Evolutionary conservation across 92 coral and sea anemone genomes (phyloP), one percentile per base, ranked within the genome.

Genomic region (Epizoanthus rinbou): DNA sequence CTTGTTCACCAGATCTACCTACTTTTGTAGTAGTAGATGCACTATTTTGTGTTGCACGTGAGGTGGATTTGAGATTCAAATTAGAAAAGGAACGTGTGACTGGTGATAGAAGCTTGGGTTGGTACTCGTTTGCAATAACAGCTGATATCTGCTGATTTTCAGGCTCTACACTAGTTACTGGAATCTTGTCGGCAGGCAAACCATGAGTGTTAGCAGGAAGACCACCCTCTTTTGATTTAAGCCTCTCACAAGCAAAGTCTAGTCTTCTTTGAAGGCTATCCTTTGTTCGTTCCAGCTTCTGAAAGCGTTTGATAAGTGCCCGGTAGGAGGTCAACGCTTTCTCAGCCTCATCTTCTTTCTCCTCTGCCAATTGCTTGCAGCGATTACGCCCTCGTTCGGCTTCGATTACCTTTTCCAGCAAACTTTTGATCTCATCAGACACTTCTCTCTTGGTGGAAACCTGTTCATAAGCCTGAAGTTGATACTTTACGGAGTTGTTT

Each of bases 61-160:
- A 56, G 62, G 13, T 63, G 6, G 90, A 62, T 15, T 79, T 50
- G 59, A 93, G 86, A 19, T 86, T 92, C 74, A 93, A 70, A 54
- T 81, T 80, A 21, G 97, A 89, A 86, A 93, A 75, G 18, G 97
- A 93, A 17, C 85, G 86, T 8, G 93, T 89, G 47, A 93, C 90
- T 25, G 84, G 85, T 35, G 60, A 66, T 24, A 24, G 76, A 64
- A 56, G 53, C 22, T 47, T 75, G 70, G 73, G 84, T 67, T 39
- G 64, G 33, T 63, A 35, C 35, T 67, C 65, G 18, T 71, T 43
- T 8, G 80, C 43, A 80, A 57, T 25, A 56, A 50, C 62, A 19
- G 58, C 75, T 43, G 62, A 21, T 33, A 50, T 41, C 9, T 9
- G 69, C 41, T 8, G 71, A 8, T 60, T 78, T 24, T 28, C 10